These are phyloP conservation scores for Myiopsitta monachus DNA, from an alignment of 2,113 vertebrate species.

Conservation along the genomic window DNA sequence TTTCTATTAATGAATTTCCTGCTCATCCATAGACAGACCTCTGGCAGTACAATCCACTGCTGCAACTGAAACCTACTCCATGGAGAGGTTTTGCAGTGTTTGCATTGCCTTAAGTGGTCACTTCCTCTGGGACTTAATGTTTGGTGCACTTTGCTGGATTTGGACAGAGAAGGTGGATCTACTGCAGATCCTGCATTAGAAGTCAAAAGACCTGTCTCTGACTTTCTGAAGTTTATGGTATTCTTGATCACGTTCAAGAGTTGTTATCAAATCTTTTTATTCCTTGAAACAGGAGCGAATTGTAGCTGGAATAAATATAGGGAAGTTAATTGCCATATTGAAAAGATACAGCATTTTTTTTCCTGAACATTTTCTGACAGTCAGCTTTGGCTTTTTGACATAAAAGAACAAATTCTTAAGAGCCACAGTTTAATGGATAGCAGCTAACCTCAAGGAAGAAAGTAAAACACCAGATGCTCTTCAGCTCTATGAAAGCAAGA, in stretches of 20 bases:
- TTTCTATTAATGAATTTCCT: neutral
- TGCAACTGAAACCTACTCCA: neutral
- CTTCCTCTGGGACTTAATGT: neutral
- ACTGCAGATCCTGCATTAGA: neutral
- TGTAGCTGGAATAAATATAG: neutral
- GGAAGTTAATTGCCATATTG: neutral
- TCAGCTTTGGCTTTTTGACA: neutral
- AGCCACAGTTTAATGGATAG: constrained; percentile 23
- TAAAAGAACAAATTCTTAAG: neutral
- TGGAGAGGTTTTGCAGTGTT: neutral
- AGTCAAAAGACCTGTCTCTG: neutral
- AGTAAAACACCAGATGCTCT: neutral
- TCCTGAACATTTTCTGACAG: neutral
- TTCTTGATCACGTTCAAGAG: neutral
- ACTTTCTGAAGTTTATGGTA: neutral
- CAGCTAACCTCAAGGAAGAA: neutral
- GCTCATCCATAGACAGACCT: neutral
- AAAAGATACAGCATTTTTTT: neutral
- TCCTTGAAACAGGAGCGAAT: neutral
- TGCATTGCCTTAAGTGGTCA: neutral
- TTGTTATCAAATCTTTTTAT: neutral
- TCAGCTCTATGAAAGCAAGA: constrained; percentile 11
- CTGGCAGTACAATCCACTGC: neutral
- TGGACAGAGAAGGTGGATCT: neutral
- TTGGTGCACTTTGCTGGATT: neutral